Conservation (phyloP, 2,888 invertebrate species). For the Hirtodrosophila alboralis region DNA sequence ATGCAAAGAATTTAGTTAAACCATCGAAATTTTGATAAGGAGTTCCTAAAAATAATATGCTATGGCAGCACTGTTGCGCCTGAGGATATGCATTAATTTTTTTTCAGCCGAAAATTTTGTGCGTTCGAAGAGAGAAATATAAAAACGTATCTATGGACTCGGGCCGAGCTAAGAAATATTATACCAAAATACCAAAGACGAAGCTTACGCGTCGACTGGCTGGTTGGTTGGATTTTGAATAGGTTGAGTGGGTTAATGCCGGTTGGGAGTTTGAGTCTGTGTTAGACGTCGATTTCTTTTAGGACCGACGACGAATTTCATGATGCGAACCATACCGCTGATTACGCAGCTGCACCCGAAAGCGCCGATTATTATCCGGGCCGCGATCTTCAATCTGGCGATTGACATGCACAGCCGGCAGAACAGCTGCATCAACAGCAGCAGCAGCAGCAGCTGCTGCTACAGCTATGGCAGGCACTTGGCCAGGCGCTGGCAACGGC, state of each 20-base stretch:
- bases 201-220: constrained; percentile 56
- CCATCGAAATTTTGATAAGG: constrained; percentile 43
- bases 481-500: constrained; percentile 33
- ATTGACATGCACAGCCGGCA: constrained; percentile 42
- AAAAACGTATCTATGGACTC: constrained; percentile 50
- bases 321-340: constrained; percentile 78
- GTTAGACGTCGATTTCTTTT: constrained; percentile 14
- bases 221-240: not conserved
- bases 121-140: constrained; percentile 27
- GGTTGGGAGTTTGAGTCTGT: constrained; percentile 3
- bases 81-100: constrained; percentile 23
- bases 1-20: constrained; percentile 50
- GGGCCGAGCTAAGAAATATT: constrained; percentile 39
- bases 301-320: constrained; percentile 78
- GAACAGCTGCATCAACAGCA: constrained; percentile 34
- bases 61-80: constrained; percentile 15
- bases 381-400: constrained; percentile 59
- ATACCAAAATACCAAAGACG: constrained; percentile 37
- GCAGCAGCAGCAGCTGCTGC: constrained; percentile 41
- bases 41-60: not conserved
- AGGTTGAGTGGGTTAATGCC: too few species aligned
- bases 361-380: constrained; percentile 67
- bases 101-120: constrained; percentile 17
- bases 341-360: constrained; percentile 78
- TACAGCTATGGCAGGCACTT: constrained; percentile 34